Evolutionary conservation across 53 echinoderm and acorn worm species (phyloP), one percentile per base, ranked within the genome.

Genomic region (Actinopyga echinites): DNA sequence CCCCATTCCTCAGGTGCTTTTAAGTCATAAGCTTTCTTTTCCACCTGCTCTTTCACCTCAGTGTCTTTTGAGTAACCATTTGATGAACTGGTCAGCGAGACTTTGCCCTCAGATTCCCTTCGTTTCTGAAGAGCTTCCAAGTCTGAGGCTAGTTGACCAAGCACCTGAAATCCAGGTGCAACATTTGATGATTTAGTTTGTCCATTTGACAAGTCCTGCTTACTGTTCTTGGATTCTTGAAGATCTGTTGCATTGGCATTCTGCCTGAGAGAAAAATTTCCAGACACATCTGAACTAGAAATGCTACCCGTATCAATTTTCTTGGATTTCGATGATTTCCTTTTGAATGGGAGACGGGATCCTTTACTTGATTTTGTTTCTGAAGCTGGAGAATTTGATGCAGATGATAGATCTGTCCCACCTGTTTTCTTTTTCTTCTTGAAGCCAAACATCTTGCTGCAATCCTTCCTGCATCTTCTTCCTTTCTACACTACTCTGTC

Each of bases 1-100:
- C 83, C 85, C 97, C 97, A 96, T 31, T 81, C 85, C 86, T 86
- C 87, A 26, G 87, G 49, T 21, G 93, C 68, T 33, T 65, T 87
- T 49, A 31, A 35, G 0, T 67, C 60, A 29, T 79, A 69, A 19
- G 22, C 82, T 42, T 79, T 83, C 37, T 40, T 57, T 30, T 56
- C 31, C 22, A 7, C 45, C 28, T 59, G 60, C 6, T 25, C 63
- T 56, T 74, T 21, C 29, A 67, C 81, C 45, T n/a, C 55, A 2
- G 24, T 30, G 22, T 54, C 79, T 29, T 22, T 63, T 53, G 78
- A 85, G 9, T 75, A 28, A 13, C 34, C 62, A 77, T 60, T 78
- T 69, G 30, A 2, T 24, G 22, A 33, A 5, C 85, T 64, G 36
- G 44, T 25, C 22, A 78, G 36, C 22, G 25, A 8, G 25, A 25